Percentiles rank a stretch among this genome's conserved stretches.
Conservation (phyloP, 2,113 vertebrate genomes). For the Crocuta crocuta region DNA sequence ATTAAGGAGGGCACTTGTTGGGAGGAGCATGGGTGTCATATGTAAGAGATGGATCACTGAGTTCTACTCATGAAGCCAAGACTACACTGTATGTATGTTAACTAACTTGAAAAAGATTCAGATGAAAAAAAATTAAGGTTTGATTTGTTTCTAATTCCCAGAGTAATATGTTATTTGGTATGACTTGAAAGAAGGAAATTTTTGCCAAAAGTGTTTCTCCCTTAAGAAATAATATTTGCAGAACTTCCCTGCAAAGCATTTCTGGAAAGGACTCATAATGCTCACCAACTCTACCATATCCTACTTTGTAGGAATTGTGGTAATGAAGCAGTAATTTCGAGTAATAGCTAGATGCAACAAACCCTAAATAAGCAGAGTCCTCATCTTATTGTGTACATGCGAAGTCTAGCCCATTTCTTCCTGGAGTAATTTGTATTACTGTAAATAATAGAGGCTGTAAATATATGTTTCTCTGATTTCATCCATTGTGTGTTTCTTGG, state of each 20-base stretch:
- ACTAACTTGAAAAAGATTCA: no score
- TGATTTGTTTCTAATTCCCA: conserved; percentile 3
- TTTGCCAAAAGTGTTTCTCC: conserved; percentile 46
- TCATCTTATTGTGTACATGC: not conserved
- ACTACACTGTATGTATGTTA: no score
- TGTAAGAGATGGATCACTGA: no score
- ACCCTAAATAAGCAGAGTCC: not conserved
- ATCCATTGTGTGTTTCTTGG: not conserved
- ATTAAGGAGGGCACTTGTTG: no score
- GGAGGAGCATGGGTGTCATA: no score
- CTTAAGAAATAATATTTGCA: conserved; percentile 22
- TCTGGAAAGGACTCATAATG: conserved; percentile 56
- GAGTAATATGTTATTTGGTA: conserved; percentile 12
- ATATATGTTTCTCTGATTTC: not conserved
- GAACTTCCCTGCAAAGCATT: conserved; percentile 17
- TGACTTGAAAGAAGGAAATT: conserved; percentile 31
- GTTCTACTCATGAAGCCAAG: no score
- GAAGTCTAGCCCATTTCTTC: not conserved
- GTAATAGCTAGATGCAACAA: not conserved
- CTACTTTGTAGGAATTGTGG: not conserved
- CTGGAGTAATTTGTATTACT: not conserved
- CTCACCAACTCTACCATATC: not conserved
- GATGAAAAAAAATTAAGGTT: not conserved
- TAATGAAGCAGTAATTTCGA: conserved; percentile 23
- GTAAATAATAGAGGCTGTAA: not conserved